Percentiles rank a stretch among this genome's conserved stretches.
phyloP scores from a whole-genome alignment of 2,113 vertebrate genomes.

The Hyla sarda region DNA sequence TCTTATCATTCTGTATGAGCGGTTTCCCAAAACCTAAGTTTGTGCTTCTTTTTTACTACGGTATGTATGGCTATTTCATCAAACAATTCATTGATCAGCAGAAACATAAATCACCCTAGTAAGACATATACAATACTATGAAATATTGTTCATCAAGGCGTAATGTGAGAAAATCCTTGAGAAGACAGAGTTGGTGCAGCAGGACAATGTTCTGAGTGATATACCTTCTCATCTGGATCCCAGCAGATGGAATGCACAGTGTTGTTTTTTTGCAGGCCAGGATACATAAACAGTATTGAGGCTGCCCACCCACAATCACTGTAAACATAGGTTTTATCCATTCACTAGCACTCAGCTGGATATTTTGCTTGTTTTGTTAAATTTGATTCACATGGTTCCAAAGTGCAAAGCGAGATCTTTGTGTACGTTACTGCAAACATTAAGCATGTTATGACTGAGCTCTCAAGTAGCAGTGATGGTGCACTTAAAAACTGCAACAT shows the following conservation, averaged over 20 bases:
- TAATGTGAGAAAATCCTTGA: background rate
- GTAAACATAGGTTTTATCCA: conserved; percentile 63
- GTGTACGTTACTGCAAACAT: conserved; percentile 30
- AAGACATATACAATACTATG: too few species aligned
- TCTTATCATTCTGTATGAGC: too few species aligned
- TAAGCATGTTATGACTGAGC: background rate
- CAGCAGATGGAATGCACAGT: conserved; percentile 68
- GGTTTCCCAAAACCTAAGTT: too few species aligned
- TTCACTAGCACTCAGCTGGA: conserved; percentile 62
- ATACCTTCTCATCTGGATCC: conserved; percentile 70
- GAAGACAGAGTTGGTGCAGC: background rate
- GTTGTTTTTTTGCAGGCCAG: conserved; percentile 65
- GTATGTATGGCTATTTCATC: too few species aligned
- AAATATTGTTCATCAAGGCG: background rate
- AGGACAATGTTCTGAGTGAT: conserved; percentile 9
- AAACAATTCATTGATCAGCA: too few species aligned
- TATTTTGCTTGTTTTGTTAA: conserved; percentile 65
- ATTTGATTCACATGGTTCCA: conserved; percentile 64
- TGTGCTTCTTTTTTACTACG: too few species aligned
- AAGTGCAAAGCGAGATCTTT: conserved; percentile 65
- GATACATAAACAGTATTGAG: conserved; percentile 65
- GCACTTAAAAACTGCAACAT: too few species aligned
- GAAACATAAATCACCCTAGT: too few species aligned
- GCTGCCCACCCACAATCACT: conserved; percentile 66
- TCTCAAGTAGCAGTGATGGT: too few species aligned